These are phyloP conservation scores for Elegia similella DNA, from an alignment of 2,888 invertebrate genomes.

Conservation along the genomic window DNA sequence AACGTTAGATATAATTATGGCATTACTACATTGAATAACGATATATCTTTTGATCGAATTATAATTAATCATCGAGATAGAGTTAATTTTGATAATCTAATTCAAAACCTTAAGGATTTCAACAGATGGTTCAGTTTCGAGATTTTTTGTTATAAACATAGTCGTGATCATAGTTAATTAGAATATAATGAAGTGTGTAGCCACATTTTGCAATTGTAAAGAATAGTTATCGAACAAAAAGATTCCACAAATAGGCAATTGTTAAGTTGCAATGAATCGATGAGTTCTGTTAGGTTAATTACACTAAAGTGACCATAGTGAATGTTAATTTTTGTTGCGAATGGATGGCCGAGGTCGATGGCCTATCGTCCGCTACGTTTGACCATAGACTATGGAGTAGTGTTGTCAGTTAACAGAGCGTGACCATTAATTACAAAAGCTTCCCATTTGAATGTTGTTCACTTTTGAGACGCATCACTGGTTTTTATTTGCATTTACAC, in stretches of 20 bases:
- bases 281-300: conserved; percentile 39
- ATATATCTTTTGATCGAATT: neutral
- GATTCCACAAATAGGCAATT: neutral
- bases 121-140: neutral
- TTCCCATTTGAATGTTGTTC: conserved; percentile 50
- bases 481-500: conserved; percentile 44
- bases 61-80: conserved; percentile 1
- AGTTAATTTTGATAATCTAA: neutral
- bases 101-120: neutral
- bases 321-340: conserved; percentile 58
- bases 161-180: neutral
- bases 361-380: conserved; percentile 52
- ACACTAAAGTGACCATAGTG: conserved; percentile 47
- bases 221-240: neutral
- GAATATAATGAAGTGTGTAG: neutral
- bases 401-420: conserved; percentile 61
- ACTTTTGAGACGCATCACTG: conserved; percentile 53
- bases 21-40: conserved; percentile 9
- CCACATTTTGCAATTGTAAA: conserved; percentile 11
- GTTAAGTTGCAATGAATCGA: conserved; percentile 16
- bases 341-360: conserved; percentile 49
- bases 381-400: conserved; percentile 56
- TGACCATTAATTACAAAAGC: conserved; percentile 59
- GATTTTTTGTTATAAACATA: neutral
- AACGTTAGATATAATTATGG: neutral